Percentiles rank a stretch among this genome's conserved stretches.
Evolutionary conservation across 2,888 invertebrate species (phyloP).

Genomic region (Hedya salicella): DNA sequence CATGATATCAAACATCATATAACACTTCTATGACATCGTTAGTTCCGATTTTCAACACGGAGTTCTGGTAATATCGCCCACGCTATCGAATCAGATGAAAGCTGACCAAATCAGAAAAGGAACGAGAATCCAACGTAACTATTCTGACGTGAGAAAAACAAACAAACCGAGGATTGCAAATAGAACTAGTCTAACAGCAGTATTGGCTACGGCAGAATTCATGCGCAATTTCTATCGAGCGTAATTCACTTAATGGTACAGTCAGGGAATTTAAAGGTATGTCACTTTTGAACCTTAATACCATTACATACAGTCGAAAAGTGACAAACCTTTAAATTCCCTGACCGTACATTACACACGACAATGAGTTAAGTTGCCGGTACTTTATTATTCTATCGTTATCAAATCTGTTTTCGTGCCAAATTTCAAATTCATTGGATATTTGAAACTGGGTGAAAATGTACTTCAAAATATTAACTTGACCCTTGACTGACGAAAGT

Average conservation of each 20-base stretch:
- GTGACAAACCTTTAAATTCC: too few relatives aligned
- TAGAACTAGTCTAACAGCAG: slow-evolving; percentile 14
- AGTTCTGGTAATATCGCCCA: slow-evolving; percentile 44
- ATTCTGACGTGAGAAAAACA: slow-evolving; percentile 48
- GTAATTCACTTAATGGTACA: not conserved
- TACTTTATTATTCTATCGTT: too few relatives aligned
- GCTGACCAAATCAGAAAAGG: slow-evolving; percentile 44
- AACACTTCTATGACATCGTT: slow-evolving; percentile 28
- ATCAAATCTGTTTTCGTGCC: too few relatives aligned
- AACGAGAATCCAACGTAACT: slow-evolving; percentile 19
- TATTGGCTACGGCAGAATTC: not conserved
- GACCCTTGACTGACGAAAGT: too few relatives aligned
- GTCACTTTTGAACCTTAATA: too few relatives aligned
- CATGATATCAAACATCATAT: slow-evolving; percentile 20
- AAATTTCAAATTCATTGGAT: too few relatives aligned
- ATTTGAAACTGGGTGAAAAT: too few relatives aligned
- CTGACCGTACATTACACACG: not conserved
- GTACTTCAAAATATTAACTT: too few relatives aligned
- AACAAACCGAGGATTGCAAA: slow-evolving; percentile 37
- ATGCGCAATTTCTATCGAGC: not conserved
- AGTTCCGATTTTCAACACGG: slow-evolving; percentile 27
- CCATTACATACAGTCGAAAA: too few relatives aligned
- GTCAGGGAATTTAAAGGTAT: too few relatives aligned
- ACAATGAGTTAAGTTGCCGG: too few relatives aligned
- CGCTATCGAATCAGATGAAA: slow-evolving; percentile 46